Evolutionary conservation across 2,797 vertebrate genomes (phyloP).

Genomic region (Pangasius mekongensis): DNA sequence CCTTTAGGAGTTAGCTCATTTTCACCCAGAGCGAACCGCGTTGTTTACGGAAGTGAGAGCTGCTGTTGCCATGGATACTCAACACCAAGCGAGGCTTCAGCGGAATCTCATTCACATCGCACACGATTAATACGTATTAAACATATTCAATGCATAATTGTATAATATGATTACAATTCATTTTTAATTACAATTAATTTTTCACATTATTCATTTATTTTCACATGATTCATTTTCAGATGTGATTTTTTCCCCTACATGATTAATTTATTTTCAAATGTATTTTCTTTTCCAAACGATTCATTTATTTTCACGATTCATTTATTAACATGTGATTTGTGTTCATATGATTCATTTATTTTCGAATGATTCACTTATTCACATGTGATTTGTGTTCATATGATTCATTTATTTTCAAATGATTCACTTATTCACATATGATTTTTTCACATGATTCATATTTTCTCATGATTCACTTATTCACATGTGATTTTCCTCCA

Average conservation of each 20-base stretch:
- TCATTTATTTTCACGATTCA: background rate
- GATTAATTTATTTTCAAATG: background rate
- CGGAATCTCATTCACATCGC: background rate
- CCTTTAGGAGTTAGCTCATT: too few relatives aligned
- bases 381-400: background rate
- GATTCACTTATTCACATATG: too few relatives aligned
- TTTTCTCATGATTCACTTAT: background rate
- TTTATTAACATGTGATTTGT: too few relatives aligned
- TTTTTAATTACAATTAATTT: too few relatives aligned
- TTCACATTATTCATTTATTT: background rate
- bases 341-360: background rate
- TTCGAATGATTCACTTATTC: background rate
- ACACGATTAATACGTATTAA: background rate
- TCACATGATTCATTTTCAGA: background rate
- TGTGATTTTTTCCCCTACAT: background rate
- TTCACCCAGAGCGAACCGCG: background rate
- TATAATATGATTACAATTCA: too few relatives aligned
- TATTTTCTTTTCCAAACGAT: background rate
- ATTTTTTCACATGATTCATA: background rate
- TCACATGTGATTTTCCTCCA: background rate
- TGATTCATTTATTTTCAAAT: background rate
- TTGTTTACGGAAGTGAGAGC: conserved; percentile 21
- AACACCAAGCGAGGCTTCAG: background rate
- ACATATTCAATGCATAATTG: too few relatives aligned
- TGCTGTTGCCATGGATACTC: conserved; percentile 31